These are phyloP conservation scores for Myanophis thanlyinensis DNA, from an alignment of 2,113 vertebrate genomes.

Conservation along the genomic window DNA sequence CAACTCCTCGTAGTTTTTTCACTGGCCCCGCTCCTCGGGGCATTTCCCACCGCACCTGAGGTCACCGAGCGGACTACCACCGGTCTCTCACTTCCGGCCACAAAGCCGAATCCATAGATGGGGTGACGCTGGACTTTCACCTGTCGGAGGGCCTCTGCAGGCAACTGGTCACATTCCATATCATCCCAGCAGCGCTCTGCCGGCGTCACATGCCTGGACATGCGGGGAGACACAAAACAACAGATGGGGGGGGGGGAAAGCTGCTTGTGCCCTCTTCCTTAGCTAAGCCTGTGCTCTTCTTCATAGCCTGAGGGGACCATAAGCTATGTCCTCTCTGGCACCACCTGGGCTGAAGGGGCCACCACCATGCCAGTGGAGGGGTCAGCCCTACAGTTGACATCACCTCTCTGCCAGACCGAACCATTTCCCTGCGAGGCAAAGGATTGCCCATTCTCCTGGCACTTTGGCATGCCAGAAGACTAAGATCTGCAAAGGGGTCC, in stretches of 20 bases:
- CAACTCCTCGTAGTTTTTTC: background rate
- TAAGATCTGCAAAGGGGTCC: background rate
- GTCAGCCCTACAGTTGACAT: background rate
- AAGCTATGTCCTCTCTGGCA: background rate
- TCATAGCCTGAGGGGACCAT: background rate
- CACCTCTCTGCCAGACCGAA: background rate
- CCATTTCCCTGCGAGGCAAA: background rate
- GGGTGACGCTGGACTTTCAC: conserved; percentile 89
- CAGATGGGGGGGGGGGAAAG: too few relatives aligned
- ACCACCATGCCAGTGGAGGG: background rate
- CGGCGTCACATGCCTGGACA: conserved; percentile 88
- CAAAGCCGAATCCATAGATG: conserved; percentile 89
- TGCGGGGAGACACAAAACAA: background rate
- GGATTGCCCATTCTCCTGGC: background rate
- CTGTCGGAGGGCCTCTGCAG: conserved; percentile 86
- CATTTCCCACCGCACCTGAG: conserved; percentile 74
- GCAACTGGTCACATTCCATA: conserved; percentile 95
- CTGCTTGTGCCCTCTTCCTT: background rate
- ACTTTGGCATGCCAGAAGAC: background rate
- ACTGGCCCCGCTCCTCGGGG: background rate
- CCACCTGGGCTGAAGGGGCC: background rate
- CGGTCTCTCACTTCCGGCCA: conserved; percentile 91
- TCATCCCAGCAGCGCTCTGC: conserved; percentile 82
- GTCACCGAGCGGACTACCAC: conserved; percentile 93
- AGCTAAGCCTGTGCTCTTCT: background rate